Evolutionary conservation across 2,888 invertebrate species (phyloP), one percentile per base, ranked within the genome.

Genomic region (Nomada ruficornis): DNA sequence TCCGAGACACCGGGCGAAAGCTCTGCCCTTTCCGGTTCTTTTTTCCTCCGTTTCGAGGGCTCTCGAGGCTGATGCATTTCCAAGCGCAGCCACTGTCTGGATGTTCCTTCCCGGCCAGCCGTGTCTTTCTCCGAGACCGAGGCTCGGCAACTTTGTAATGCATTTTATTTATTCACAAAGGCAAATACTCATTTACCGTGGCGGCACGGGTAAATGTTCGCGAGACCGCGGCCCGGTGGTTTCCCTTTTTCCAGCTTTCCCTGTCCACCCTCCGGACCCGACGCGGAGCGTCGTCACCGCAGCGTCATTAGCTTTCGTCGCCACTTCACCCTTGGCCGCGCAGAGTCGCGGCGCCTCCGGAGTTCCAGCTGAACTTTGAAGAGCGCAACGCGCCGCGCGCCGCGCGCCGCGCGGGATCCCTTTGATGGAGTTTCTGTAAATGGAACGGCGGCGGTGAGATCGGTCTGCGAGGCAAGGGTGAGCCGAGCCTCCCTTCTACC

Each of bases 341-440:
- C 20, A 20, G 26, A 50, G 55, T 54, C 71, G 59, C 52, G 67
- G 68, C 80, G 85, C 62, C 79, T 73, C 55, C 62, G n/a, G 81
- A 86, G 88, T 87, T 83, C 87, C 62, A 60, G 55, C 59, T 67
- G 52, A 74, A 81, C 80, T 77, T 75, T 86, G 83, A 90, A 91
- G 89, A 90, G 91, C 86, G 90, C 90, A 91, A 91, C 91, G 90
- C 80, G 55, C 65, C 91, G 88, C 82, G 55, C 65, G 91, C n/a
- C n/a, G n/a, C 91, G 90, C 80, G 55, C 65, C 91, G 88, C 82
- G 55, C 65, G 91, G 90, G 50, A 91, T 93, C 93, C 92, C 94
- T 94, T 94, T 93, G 93, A 93, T 91, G 93, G 92, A 92, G 93
- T 93, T 94, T 93, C 93, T 93, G 93, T 91, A 93, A 94, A 93